Evolutionary conservation across 1,140 invertebrate genomes (phyloP), one percentile per base, ranked within the genome.

Genomic region (Saccostrea echinata): DNA sequence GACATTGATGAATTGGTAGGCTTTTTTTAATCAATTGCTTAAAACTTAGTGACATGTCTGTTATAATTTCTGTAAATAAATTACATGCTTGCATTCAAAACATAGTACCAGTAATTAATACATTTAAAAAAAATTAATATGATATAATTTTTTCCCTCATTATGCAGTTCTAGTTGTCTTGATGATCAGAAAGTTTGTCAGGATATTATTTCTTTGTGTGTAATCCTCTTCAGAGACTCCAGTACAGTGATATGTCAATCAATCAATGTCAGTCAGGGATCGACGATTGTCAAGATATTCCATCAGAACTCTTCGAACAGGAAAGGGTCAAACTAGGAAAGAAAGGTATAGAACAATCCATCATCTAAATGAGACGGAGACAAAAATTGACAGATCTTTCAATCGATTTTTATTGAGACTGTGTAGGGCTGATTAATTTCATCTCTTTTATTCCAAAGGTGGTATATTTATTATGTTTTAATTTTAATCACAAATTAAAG

Each of bases 1-100:
- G 97, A 96, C 88, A 95, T 98, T 3, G 95, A 96, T 90, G 96
- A 98, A 95, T 95, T 98, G 95, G 97, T 98, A 96, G 96, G 96
- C n/a, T n/a, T 94, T 88, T 43, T 18, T 27, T 30, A 13, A 8
- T 6, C 0, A 18, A n/a, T 8, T 33, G 18, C 4, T 80, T 21
- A 24, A 13, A 43, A 43, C 9, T 4, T 43, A 8, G 6, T 43
- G 43, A 27, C 13, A 80, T 80, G 18, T 27, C 0, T 12, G 27
- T 33, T 6, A 80, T 24, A 30, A 80, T 27, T 12, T 30, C 35
- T 30, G 3, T 18, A 8, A 30, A 80, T 4, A 43, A 6, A 9
- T n/a, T n/a, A n/a, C n/a, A n/a, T n/a, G 43, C 4, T 8, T 6
- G 43, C 35, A 27, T 80, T 80, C 27, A 21, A 35, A 33, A 80